These are phyloP conservation scores for Pollimyrus isidori DNA, from an alignment of 2,113 vertebrate species.

Conservation along the genomic window DNA sequence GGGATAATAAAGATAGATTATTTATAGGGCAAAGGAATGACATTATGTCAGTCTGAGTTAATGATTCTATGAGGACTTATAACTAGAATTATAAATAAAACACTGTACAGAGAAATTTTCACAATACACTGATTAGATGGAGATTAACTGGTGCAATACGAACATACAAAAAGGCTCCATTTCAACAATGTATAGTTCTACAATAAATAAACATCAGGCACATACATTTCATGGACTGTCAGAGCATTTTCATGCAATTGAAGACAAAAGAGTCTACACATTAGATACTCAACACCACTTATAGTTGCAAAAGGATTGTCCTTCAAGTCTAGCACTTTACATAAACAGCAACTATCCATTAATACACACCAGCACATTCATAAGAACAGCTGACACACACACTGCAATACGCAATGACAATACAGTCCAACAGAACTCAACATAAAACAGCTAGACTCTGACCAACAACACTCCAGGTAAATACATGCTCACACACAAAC, in stretches of 20 bases:
- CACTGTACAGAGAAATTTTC: background rate
- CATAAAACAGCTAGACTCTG: background rate
- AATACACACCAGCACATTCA: background rate
- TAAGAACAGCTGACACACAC: background rate
- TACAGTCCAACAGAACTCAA: background rate
- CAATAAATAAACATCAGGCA: background rate
- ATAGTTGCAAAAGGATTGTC: background rate
- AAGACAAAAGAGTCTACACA: background rate
- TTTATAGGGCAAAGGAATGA: background rate
- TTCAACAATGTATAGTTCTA: background rate
- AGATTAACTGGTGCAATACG: background rate
- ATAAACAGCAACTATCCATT: background rate
- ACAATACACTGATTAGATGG: background rate
- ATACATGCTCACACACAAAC: constrained; percentile 25
- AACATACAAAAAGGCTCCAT: background rate
- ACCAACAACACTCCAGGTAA: background rate
- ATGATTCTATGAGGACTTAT: background rate
- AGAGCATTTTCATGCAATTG: background rate
- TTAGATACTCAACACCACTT: background rate
- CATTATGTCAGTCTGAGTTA: background rate
- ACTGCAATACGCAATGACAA: background rate
- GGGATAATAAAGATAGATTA: background rate
- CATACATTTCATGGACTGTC: background rate
- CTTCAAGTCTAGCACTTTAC: background rate
- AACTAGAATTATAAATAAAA: background rate